These are phyloP conservation scores for Luperina nickerlii DNA, from an alignment of 2,888 invertebrate genomes.

Conservation along the genomic window DNA sequence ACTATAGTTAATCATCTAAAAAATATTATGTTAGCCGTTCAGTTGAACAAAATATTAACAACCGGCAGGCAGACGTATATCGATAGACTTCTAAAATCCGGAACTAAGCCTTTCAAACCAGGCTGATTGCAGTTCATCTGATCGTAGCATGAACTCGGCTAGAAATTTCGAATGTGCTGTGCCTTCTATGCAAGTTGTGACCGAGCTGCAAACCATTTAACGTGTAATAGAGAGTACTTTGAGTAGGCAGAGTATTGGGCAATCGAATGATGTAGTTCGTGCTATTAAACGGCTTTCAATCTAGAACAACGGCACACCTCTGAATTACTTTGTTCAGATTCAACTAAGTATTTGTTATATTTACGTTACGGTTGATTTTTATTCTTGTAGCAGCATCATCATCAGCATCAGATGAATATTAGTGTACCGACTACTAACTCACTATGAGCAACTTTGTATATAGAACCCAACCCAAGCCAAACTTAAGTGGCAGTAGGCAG, in stretches of 20 bases:
- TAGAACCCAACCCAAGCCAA: too few relatives aligned
- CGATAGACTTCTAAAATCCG: neutral
- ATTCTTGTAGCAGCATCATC: neutral
- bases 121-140: neutral
- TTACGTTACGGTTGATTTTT: neutral
- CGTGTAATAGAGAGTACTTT: neutral
- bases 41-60: neutral
- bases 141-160: slow-evolving; percentile 7
- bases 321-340: neutral
- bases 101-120: neutral
- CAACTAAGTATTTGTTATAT: neutral
- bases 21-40: neutral
- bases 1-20: neutral
- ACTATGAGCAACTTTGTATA: neutral
- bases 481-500: too few relatives aligned
- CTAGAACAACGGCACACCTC: neutral
- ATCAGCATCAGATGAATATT: neutral
- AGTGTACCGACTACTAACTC: neutral
- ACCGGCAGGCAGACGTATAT: neutral
- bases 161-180: neutral
- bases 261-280: neutral
- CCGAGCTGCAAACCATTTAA: neutral
- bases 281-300: neutral
- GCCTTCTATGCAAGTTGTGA: neutral
- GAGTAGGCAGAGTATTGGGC: neutral